Percentiles rank a stretch among this genome's conserved stretches.
Evolutionary conservation across 2,797 vertebrate genomes (phyloP).

Genomic region (Leuciscus waleckii): DNA sequence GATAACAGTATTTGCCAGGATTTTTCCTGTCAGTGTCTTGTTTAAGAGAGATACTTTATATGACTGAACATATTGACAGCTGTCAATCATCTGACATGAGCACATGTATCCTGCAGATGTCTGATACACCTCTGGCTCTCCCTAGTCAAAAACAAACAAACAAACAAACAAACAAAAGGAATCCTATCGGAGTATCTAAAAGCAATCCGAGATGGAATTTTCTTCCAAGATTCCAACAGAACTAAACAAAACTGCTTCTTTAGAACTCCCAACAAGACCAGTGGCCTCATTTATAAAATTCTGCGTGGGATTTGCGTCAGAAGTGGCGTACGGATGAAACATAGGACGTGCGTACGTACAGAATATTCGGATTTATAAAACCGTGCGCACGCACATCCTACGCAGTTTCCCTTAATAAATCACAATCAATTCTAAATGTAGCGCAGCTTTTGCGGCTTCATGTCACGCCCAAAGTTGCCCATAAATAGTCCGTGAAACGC

Average conservation of each 20-base stretch:
- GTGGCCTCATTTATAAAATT: too few species aligned
- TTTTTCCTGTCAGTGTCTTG: not conserved
- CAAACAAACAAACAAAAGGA: not conserved
- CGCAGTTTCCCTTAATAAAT: too few species aligned
- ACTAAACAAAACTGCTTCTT: not conserved
- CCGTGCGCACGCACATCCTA: too few species aligned
- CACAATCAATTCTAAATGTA: too few species aligned
- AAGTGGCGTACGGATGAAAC: too few species aligned
- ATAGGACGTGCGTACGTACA: too few species aligned
- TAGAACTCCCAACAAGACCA: not conserved
- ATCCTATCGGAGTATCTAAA: not conserved
- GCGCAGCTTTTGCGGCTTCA: too few species aligned
- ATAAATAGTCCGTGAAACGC: too few species aligned
- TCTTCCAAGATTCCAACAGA: not conserved
- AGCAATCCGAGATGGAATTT: not conserved
- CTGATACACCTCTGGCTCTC: not conserved
- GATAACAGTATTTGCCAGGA: not conserved
- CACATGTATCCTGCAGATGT: not conserved
- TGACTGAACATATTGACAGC: not conserved
- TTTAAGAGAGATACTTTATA: not conserved
- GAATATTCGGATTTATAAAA: too few species aligned
- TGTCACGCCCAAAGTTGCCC: too few species aligned
- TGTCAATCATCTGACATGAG: conserved; percentile 2
- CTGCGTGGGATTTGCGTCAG: too few species aligned
- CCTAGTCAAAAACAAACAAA: not conserved